Evolutionary conservation across 2,888 invertebrate species (phyloP).

Genomic region (Hirtodrosophila trivittata): DNA sequence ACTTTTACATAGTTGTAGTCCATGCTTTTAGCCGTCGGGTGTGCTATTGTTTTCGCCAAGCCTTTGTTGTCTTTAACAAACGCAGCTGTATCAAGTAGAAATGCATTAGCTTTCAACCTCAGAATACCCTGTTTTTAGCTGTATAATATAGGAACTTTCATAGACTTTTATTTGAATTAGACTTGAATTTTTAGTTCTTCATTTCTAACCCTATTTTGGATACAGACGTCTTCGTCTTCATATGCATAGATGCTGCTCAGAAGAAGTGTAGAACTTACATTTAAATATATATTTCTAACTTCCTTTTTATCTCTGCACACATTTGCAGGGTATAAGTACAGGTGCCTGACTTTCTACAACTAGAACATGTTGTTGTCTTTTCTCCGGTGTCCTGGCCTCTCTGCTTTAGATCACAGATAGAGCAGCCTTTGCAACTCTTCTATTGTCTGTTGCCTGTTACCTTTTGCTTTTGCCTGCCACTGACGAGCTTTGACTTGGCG

Average conservation of each 20-base stretch:
- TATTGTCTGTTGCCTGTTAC: slow-evolving; percentile 26
- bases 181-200: too few species aligned
- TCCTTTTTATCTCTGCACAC: not conserved
- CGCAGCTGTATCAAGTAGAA: slow-evolving; percentile 23
- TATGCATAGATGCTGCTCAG: too few species aligned
- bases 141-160: too few species aligned
- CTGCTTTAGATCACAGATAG: slow-evolving; percentile 35
- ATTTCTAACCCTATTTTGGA: too few species aligned
- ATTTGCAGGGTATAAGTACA: slow-evolving; percentile 36
- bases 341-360: slow-evolving; percentile 44
- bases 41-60: slow-evolving; percentile 54
- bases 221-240: too few species aligned
- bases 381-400: slow-evolving; percentile 6
- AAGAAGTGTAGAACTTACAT: too few species aligned
- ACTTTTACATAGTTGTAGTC: slow-evolving; percentile 45
- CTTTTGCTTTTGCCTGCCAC: slow-evolving; percentile 23
- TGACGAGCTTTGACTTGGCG: slow-evolving; percentile 13
- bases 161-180: too few species aligned
- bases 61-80: slow-evolving; percentile 67
- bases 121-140: not conserved
- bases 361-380: slow-evolving; percentile 23
- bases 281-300: too few species aligned
- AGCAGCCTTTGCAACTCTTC: slow-evolving; percentile 10
- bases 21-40: slow-evolving; percentile 34
- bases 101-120: not conserved